These are phyloP conservation scores for Borostomias antarcticus DNA, from an alignment of 2,797 vertebrate genomes.

Conservation along the genomic window DNA sequence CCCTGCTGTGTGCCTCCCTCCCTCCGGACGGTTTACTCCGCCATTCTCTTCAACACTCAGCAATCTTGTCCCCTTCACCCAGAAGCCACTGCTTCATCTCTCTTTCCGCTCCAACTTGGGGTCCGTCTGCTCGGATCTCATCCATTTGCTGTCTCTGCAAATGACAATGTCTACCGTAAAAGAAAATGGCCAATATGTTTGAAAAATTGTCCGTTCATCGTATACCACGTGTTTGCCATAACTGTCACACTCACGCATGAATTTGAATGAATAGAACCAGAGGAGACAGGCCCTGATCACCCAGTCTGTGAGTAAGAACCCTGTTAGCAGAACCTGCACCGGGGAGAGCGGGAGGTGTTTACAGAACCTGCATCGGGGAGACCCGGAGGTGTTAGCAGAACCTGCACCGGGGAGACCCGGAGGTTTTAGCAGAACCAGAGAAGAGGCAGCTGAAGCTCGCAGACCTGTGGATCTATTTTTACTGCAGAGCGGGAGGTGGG, in stretches of 20 bases:
- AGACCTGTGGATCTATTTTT: constrained; percentile 74
- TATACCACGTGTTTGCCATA: background rate
- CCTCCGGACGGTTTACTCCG: background rate
- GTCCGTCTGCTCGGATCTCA: background rate
- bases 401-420: constrained; percentile 62
- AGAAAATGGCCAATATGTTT: background rate
- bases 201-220: background rate
- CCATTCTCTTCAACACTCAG: constrained; percentile 11
- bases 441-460: constrained; percentile 54
- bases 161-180: background rate
- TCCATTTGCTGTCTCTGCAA: background rate
- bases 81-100: constrained; percentile 10
- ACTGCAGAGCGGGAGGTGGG: constrained; percentile 59
- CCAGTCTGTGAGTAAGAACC: constrained; percentile 32
- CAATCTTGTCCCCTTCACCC: constrained; percentile 8
- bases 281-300: no score
- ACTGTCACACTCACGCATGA: constrained; percentile 31
- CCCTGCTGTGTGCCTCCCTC: background rate
- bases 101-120: background rate
- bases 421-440: constrained; percentile 45
- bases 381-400: constrained; percentile 60
- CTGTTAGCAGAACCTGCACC: constrained; percentile 50
- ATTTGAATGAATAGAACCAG: constrained; percentile 26
- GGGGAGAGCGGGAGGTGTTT: constrained; percentile 62
- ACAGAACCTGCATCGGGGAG: constrained; percentile 60